Base-by-base conservation (phyloP, 1,140 invertebrate species). In the Zaprionus gabonicus region DNA sequence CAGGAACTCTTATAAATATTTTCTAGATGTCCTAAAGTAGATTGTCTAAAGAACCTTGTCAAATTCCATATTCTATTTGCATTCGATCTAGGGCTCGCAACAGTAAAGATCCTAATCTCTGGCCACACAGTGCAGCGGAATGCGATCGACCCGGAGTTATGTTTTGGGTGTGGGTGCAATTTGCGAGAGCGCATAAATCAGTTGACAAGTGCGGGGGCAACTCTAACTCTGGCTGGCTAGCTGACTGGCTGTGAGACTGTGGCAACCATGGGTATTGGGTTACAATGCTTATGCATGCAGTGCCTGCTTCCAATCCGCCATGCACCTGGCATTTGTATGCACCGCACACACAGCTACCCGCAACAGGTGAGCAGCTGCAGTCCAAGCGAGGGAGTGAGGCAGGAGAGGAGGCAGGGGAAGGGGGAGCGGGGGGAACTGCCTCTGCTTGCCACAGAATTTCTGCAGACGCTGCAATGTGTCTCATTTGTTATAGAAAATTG, bases 401-500 rank as follows among this genome's bases (percentile, higher is more conserved):
- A 25, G 25, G 2, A 20, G 23, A 20, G 4, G 7, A 53, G 51
- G 25, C 3, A 69, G 63, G 59, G 58, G 41, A 1, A 23, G 59
- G 55, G 63, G 41, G 44, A 55, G 38, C 34, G 59, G 38, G 46
- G 9, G 31, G 31, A 34, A 10, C 31, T 34, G 69, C 59, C 25
- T 57, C 34, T 15, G 60, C 36, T 58, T 20, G 53, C 38, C 34
- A 64, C 76, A 80, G 83, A 87, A 90, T 81, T 76, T 88, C 75
- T 79, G 84, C 84, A 90, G 85, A 88, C 84, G 84, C 84, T 78
- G 85, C 86, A 87, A 88, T 84, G 81, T 88, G 81, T 68, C 81
- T 68, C 78, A 88, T 81, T 88, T 87, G 71, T 88, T 64, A 83
- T 65, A 51, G 46, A 71, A 80, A 85, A 86, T 84, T 87, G 84